Evolutionary conservation across 2,888 invertebrate species (phyloP), one percentile per base, ranked within the genome.

Genomic region (Lottia gigantea): DNA sequence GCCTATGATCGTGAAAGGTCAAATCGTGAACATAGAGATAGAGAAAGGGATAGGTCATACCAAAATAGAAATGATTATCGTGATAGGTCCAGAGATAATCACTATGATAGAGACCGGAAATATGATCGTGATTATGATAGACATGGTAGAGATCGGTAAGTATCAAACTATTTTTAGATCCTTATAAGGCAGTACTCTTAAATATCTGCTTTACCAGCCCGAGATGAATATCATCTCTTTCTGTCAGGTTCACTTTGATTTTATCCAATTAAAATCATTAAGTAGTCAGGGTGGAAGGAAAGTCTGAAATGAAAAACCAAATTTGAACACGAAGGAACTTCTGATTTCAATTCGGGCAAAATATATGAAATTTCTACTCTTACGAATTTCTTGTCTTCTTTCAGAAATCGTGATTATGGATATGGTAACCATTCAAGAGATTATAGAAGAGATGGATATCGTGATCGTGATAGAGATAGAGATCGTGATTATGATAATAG

Each of bases 401-500:
- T 46, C 26, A 61, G 69, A 69, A 55, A 55, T 69, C 62, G 62
- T 25, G 55, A 69, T 15, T 49, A 65, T 8, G 69, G 68, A 63
- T 64, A 68, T 64, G 68, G 64, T 23, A 62, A 25, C 23, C 62
- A 63, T 19, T 25, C 47, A 40, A 62, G 40, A 31, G 23, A 47
- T n/a, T 47, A 68, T 16, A 64, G 68, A 14, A 25, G 66, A 16
- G 64, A 64, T 55, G 55, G 65, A 1, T 23, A 49, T 8, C 19
- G 45, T 15, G 69, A 69, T n/a, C 19, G 69, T 31, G 64, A 47
- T 7, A 47, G 64, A n/a, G 64, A 47, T 7, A 47, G 64, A n/a
- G 61, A 69, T 2, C 31, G 69, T 23, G 69, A 65, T 31, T 65
- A 69, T 14, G 64, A 69, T 46, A 63, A 65, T n/a, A 64, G 64